These are phyloP conservation scores for Taenioides sp. DNA, from an alignment of 2,797 vertebrate genomes.

Conservation along the genomic window DNA sequence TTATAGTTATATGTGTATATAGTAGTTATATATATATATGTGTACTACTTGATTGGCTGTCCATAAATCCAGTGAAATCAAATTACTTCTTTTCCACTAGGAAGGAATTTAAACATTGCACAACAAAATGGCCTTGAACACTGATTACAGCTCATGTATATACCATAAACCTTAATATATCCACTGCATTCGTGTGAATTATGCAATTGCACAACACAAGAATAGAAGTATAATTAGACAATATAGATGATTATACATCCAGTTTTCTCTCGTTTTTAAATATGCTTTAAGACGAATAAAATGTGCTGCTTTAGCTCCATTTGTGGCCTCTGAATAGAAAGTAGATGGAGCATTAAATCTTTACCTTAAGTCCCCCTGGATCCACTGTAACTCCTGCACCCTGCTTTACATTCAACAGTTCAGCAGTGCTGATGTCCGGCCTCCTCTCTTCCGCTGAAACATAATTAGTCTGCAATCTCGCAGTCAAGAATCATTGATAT, in stretches of 20 bases:
- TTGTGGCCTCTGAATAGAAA: slow-evolving; percentile 4
- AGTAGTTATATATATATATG: no score
- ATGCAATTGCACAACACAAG: neutral
- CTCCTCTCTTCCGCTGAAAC: slow-evolving; percentile 28
- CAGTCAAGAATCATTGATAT: slow-evolving; percentile 63
- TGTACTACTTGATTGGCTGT: no score
- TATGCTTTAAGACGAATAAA: neutral
- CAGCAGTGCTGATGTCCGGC: slow-evolving; percentile 28
- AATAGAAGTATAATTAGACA: neutral
- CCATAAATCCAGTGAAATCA: no score
- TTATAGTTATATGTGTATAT: no score
- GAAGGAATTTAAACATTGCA: no score
- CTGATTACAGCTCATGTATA: no score
- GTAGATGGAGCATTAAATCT: slow-evolving; percentile 30
- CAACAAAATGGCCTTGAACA: no score
- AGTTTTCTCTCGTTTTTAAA: no score
- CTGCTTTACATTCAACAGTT: slow-evolving; percentile 31
- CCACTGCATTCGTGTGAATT: neutral
- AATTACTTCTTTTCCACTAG: no score
- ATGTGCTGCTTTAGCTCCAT: slow-evolving; percentile 45
- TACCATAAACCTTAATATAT: neutral
- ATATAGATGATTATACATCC: neutral
- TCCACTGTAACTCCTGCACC: slow-evolving; percentile 39
- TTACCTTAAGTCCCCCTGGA: slow-evolving; percentile 36
- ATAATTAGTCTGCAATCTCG: slow-evolving; percentile 70